These are phyloP conservation scores for Parus major DNA, from an alignment of 2,113 vertebrate genomes.

Conservation along the genomic window DNA sequence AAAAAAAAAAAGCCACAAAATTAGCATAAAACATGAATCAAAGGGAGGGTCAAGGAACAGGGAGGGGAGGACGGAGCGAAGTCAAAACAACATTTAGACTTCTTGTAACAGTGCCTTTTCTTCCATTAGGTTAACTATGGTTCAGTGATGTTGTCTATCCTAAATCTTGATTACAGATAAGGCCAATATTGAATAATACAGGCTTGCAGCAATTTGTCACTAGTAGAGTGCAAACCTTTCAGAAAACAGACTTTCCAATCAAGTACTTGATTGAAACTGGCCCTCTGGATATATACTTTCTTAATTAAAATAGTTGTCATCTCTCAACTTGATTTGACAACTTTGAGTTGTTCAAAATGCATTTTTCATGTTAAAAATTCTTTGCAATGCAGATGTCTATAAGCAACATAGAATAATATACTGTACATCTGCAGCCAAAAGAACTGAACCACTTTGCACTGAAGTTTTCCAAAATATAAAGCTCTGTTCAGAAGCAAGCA, in stretches of 20 bases:
- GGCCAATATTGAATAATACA: background rate
- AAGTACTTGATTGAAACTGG: background rate
- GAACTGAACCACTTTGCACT: constrained; percentile 84
- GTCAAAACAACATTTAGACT: constrained; percentile 34
- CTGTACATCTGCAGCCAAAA: constrained; percentile 91
- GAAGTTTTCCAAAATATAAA: constrained; percentile 80
- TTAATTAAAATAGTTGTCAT: constrained; percentile 15
- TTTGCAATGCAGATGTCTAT: constrained; percentile 95
- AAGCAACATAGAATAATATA: constrained; percentile 81
- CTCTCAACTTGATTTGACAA: constrained; percentile 5
- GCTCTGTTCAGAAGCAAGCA: constrained; percentile 84
- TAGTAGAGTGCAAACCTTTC: background rate
- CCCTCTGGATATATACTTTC: constrained; percentile 12
- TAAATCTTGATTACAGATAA: constrained; percentile 5
- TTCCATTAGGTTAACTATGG: constrained; percentile 49
- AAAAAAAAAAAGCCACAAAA: background rate
- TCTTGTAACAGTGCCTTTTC: constrained; percentile 45
- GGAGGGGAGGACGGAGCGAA: background rate
- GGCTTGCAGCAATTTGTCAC: background rate
- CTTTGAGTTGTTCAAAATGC: background rate
- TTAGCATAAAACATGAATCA: constrained; percentile 41
- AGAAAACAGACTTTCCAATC: background rate
- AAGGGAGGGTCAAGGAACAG: background rate
- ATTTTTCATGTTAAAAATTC: constrained; percentile 28
- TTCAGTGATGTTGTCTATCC: constrained; percentile 23